Percentiles rank a stretch among this genome's conserved stretches.
These are phyloP conservation scores for Liparis tanakae DNA, from an alignment of 2,797 vertebrate species.

Conservation along the genomic window DNA sequence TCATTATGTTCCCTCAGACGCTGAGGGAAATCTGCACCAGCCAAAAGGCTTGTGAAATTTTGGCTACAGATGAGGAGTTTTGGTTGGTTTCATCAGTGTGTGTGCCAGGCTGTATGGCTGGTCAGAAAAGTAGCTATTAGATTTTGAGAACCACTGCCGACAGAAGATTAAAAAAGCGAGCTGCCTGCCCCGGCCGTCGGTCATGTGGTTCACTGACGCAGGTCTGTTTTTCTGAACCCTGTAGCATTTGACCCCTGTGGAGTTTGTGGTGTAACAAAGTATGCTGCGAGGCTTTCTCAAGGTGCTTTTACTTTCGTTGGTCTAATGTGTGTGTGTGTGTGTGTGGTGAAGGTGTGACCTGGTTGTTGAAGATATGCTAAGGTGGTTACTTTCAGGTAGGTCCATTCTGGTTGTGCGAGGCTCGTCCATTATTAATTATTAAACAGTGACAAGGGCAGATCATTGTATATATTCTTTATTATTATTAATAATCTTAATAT, in stretches of 20 bases:
- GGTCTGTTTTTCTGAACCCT: conserved; percentile 60
- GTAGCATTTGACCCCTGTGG: conserved; percentile 42
- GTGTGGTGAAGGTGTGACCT: conserved; percentile 31
- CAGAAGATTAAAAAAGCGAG: conserved; percentile 35
- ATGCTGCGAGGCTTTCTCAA: conserved; percentile 29
- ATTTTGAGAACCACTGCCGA: conserved; percentile 42
- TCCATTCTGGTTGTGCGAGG: conserved; percentile 48
- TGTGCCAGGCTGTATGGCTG: conserved; percentile 48
- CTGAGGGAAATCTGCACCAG: conserved; percentile 47
- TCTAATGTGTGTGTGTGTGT: too few relatives aligned
- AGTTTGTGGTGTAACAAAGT: conserved; percentile 48
- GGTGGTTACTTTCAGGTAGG: conserved; percentile 28
- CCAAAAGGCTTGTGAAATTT: conserved; percentile 45
- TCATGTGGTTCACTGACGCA: conserved; percentile 46
- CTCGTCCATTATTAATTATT: conserved; percentile 41
- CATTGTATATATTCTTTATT: conserved; percentile 11
- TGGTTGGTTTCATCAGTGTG: conserved; percentile 28
- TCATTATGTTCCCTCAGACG: conserved; percentile 30
- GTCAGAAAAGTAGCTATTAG: conserved; percentile 49
- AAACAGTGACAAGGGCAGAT: conserved; percentile 6
- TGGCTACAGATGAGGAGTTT: conserved; percentile 47
- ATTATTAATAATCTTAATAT: too few relatives aligned
- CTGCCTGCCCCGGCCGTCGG: conserved; percentile 28
- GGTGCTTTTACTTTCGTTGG: conserved; percentile 33
- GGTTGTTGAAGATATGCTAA: conserved; percentile 21